A percentile compares a stretch with the other conserved stretches of the same genome.
These are phyloP conservation scores for Enhydra lutris DNA, from an alignment of 2,113 vertebrate species.

Conservation along the genomic window DNA sequence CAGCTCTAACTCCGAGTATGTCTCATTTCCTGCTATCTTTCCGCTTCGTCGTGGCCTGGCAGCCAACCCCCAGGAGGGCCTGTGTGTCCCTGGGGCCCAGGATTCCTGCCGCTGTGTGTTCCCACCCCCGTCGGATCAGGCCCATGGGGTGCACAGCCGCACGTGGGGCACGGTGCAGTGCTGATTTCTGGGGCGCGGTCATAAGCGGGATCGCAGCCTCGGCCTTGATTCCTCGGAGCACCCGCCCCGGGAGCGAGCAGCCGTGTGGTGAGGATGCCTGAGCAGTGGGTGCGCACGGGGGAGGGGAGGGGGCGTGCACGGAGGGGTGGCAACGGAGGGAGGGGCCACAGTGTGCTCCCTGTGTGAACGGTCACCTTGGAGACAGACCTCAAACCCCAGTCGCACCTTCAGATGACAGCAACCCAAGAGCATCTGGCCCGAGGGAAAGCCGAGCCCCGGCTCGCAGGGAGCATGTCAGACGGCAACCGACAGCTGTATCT, in stretches of 20 bases:
- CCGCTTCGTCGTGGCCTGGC: not conserved
- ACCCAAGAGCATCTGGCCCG: too few relatives aligned
- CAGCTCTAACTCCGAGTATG: not conserved
- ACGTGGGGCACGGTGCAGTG: not conserved
- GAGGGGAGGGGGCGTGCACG: rapidly evolving
- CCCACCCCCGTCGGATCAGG: not conserved
- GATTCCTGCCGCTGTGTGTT: rapidly evolving
- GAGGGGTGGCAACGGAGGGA: rapidly evolving
- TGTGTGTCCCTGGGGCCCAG: rapidly evolving
- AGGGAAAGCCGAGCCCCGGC: not conserved
- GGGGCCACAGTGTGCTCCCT: not conserved
- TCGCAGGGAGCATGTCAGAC: rapidly evolving
- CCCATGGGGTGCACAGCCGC: rapidly evolving
- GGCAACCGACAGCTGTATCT: rapidly evolving
- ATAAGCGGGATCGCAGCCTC: too few relatives aligned
- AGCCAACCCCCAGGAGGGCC: not conserved
- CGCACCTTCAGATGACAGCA: too few relatives aligned
- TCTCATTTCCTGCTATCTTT: too few relatives aligned
- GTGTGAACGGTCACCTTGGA: not conserved
- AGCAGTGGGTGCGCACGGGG: not conserved
- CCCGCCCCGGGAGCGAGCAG: too few relatives aligned
- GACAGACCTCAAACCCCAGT: not conserved
- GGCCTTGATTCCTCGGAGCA: too few relatives aligned
- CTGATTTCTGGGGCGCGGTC: not conserved
- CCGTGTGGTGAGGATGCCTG: not conserved